Percentiles rank a stretch among this genome's conserved stretches.
Evolutionary conservation across 1,140 invertebrate genomes (phyloP).

Genomic region (Bombus soroeensis): DNA sequence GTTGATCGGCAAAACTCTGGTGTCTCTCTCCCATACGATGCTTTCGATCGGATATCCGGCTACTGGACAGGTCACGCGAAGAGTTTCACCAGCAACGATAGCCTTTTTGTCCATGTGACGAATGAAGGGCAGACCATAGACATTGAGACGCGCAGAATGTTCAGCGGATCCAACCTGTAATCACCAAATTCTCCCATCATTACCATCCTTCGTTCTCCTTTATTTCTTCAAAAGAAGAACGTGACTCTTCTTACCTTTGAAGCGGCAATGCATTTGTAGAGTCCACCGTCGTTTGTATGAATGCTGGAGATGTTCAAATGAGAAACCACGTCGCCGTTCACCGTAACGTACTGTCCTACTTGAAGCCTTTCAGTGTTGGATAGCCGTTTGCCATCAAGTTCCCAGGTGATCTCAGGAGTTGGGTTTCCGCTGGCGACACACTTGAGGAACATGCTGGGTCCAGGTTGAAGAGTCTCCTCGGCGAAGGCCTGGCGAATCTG

Average conservation of each 20-base stretch:
- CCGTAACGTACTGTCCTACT: slow-evolving; percentile 94
- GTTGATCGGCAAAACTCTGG: slow-evolving; percentile 93
- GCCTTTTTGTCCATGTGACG: slow-evolving; percentile 96
- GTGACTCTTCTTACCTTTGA: slow-evolving; percentile 87
- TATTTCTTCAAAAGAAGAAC: neutral
- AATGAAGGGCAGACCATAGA: slow-evolving; percentile 95
- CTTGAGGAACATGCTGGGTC: slow-evolving; percentile 91
- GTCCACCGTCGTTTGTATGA: slow-evolving; percentile 95
- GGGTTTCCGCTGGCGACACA: slow-evolving; percentile 94
- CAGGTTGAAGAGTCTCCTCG: slow-evolving; percentile 94
- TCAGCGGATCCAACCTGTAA: slow-evolving; percentile 90
- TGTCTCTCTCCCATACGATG: slow-evolving; percentile 95
- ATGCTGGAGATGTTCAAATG: slow-evolving; percentile 96
- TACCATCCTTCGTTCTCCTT: neutral
- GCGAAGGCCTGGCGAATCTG: slow-evolving; percentile 93
- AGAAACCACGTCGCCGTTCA: slow-evolving; percentile 95
- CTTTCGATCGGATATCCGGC: slow-evolving; percentile 97
- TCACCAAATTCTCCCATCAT: neutral
- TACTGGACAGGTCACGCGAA: slow-evolving; percentile 95
- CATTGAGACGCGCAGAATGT: slow-evolving; percentile 94
- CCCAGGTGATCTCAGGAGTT: slow-evolving; percentile 97
- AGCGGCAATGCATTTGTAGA: slow-evolving; percentile 95
- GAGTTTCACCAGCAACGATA: slow-evolving; percentile 95
- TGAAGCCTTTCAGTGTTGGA: slow-evolving; percentile 90
- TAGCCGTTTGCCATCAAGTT: slow-evolving; percentile 93